Evolutionary conservation across 2,797 vertebrate genomes (phyloP).

Genomic region (Tinamus major): DNA sequence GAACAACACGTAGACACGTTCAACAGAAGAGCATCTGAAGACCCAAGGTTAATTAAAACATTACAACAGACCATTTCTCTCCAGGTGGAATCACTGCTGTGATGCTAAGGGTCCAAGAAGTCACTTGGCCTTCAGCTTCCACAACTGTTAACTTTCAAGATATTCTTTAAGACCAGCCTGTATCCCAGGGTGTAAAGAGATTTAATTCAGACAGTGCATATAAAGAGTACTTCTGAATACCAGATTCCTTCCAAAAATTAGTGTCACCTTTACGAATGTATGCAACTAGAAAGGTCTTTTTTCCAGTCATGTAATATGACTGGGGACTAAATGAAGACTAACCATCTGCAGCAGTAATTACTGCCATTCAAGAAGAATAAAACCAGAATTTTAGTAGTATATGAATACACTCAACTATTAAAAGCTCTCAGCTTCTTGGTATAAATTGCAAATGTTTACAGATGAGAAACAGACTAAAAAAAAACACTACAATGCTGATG

Average conservation of each 20-base stretch:
- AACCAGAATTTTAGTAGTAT: background rate
- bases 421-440: background rate
- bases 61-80: background rate
- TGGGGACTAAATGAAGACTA: background rate
- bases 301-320: background rate
- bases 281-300: background rate
- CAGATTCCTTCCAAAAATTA: background rate
- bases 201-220: background rate
- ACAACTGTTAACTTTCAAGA: background rate
- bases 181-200: background rate
- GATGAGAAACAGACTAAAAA: background rate
- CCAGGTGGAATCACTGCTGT: background rate
- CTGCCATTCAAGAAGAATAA: background rate
- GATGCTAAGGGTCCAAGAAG: background rate
- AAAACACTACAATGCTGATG: conserved; percentile 40
- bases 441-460: background rate
- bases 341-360: background rate
- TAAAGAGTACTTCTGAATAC: background rate
- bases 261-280: background rate
- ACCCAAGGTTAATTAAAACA: background rate
- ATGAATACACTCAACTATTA: background rate
- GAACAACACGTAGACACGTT: background rate
- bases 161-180: background rate
- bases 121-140: background rate
- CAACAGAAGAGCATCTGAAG: background rate